Conservation (phyloP, 2,888 invertebrate genomes). For the Brenthis daphne region DNA sequence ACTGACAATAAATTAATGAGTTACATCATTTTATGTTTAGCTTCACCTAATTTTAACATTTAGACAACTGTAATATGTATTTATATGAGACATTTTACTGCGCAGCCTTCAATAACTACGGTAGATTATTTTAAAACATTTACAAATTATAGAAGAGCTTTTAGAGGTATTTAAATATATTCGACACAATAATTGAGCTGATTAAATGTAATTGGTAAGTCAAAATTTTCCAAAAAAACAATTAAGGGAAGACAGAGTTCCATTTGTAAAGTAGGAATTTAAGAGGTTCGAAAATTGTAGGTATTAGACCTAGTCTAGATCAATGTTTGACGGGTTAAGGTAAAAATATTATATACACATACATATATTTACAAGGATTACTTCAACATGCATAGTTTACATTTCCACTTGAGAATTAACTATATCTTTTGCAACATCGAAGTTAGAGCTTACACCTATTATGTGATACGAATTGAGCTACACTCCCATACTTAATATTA, state of each 20-base stretch:
- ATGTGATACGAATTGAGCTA: constrained; percentile 35
- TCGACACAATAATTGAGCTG: no score
- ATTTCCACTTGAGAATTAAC: not conserved
- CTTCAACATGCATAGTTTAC: constrained; percentile 3
- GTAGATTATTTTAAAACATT: constrained; percentile 2
- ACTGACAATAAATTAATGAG: constrained; percentile 59
- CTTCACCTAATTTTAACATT: constrained; percentile 53
- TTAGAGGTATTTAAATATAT: no score
- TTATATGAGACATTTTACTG: constrained; percentile 36
- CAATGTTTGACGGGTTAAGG: not conserved
- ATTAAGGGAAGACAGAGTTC: no score
- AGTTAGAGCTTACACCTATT: constrained; percentile 33
- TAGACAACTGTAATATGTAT: constrained; percentile 34
- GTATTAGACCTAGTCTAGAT: no score
- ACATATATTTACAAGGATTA: constrained; percentile 17
- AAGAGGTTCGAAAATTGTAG: no score
- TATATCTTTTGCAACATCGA: constrained; percentile 14
- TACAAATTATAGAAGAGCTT: not conserved
- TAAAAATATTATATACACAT: constrained; percentile 14
- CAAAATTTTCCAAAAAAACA: no score
- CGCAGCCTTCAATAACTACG: constrained; percentile 36
- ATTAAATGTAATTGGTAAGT: no score
- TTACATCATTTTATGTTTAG: constrained; percentile 50
- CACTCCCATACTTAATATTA: constrained; percentile 20
- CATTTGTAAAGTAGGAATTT: no score